A percentile compares a stretch with the other conserved stretches of the same genome.
These are phyloP conservation scores for Caenorhabditis zanzibari DNA, from an alignment of 2,888 invertebrate species.

Conservation along the genomic window DNA sequence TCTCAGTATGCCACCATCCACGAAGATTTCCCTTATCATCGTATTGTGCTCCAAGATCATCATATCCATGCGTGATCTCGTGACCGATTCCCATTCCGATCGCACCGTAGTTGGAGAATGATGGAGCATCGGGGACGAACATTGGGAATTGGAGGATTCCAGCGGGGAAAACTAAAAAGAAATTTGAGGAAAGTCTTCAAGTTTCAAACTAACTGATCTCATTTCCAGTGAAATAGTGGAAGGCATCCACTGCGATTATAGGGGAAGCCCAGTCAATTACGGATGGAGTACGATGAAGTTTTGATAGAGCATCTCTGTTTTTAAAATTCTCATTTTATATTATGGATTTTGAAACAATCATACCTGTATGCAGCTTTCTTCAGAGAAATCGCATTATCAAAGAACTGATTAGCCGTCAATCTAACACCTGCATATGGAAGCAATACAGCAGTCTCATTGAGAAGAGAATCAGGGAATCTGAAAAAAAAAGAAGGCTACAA, in stretches of 20 bases:
- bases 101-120: conserved; percentile 77
- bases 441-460: conserved; percentile 75
- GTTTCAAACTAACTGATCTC: conserved; percentile 72
- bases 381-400: conserved; percentile 77
- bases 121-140: conserved; percentile 76
- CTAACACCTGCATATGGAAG: conserved; percentile 75
- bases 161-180: conserved; percentile 78
- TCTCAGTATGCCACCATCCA: conserved; percentile 79
- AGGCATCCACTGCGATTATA: conserved; percentile 77
- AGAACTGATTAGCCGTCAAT: conserved; percentile 73
- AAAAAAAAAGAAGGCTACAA: neutral
- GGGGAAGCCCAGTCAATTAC: conserved; percentile 75
- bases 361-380: conserved; percentile 72
- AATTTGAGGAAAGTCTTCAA: neutral
- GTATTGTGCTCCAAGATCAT: conserved; percentile 80
- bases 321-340: conserved; percentile 2
- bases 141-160: conserved; percentile 80
- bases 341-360: neutral
- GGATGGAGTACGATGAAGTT: conserved; percentile 60
- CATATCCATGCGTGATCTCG: conserved; percentile 82
- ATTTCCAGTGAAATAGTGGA: conserved; percentile 77
- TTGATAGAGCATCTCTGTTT: conserved; percentile 62
- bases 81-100: conserved; percentile 81
- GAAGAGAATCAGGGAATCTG: conserved; percentile 70
- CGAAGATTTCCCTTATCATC: conserved; percentile 78